Percentiles rank a stretch among this genome's conserved stretches.
phyloP scores from a whole-genome alignment of 2,888 invertebrate species.

The Patella ulyssiponensis region DNA sequence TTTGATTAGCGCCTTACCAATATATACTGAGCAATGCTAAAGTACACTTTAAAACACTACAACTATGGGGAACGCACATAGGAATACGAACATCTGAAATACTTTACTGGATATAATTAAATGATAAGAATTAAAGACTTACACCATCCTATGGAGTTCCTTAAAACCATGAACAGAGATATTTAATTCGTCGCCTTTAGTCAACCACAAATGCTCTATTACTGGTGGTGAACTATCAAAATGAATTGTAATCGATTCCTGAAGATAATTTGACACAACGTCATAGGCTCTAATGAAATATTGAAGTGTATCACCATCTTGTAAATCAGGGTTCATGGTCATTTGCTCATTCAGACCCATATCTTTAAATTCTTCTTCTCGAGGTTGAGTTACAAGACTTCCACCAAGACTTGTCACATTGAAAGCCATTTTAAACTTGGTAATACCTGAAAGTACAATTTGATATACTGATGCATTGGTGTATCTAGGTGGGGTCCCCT shows the following conservation, averaged over 20 bases:
- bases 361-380: no score
- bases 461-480: not conserved
- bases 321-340: slow-evolving; percentile 20
- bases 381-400: not conserved
- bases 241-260: slow-evolving; percentile 36
- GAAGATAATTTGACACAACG: slow-evolving; percentile 29
- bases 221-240: slow-evolving; percentile 43
- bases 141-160: slow-evolving; percentile 37
- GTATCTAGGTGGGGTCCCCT: no score
- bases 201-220: slow-evolving; percentile 41
- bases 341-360: slow-evolving; percentile 14
- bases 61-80: no score
- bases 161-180: slow-evolving; percentile 38
- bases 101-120: no score
- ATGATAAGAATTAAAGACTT: slow-evolving; percentile 12
- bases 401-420: slow-evolving; percentile 23
- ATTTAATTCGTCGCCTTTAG: slow-evolving; percentile 28
- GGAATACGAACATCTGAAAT: no score
- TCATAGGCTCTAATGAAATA: slow-evolving; percentile 38
- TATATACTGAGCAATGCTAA: no score
- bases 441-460: slow-evolving; percentile 32
- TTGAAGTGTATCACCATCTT: slow-evolving; percentile 40
- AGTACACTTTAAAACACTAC: no score
- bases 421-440: slow-evolving; percentile 31
- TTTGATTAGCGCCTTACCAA: no score